Percentiles rank a stretch among this genome's conserved stretches.
Conservation (phyloP, 2,888 invertebrate species). For the Limenitis camilla region DNA sequence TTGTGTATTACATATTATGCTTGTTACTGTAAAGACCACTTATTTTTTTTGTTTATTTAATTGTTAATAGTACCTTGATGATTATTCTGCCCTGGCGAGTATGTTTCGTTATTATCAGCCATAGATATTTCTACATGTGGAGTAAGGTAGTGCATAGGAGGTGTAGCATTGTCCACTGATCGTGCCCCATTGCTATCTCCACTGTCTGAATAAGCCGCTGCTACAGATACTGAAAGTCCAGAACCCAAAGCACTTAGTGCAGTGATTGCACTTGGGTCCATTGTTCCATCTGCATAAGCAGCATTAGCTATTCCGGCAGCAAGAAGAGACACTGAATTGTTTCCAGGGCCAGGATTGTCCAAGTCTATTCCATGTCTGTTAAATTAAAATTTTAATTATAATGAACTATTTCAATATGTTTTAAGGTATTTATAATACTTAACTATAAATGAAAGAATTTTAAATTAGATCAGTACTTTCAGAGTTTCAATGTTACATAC, state of each 20-base stretch:
- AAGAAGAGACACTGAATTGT: slow-evolving; percentile 83
- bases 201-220: slow-evolving; percentile 87
- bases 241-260: slow-evolving; percentile 76
- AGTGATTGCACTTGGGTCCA: slow-evolving; percentile 65
- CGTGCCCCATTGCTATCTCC: slow-evolving; percentile 87
- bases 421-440: no score
- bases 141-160: slow-evolving; percentile 92
- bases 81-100: slow-evolving; percentile 71
- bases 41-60: no score
- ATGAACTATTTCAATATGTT: background rate
- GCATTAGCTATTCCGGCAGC: slow-evolving; percentile 78
- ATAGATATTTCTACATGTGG: slow-evolving; percentile 94
- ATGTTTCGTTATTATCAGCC: slow-evolving; percentile 85
- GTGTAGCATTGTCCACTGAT: slow-evolving; percentile 89
- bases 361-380: slow-evolving; percentile 89
- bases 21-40: no score
- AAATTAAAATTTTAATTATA: background rate
- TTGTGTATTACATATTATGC: no score
- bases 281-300: slow-evolving; percentile 72
- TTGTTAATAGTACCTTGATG: slow-evolving; percentile 41
- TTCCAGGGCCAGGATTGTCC: slow-evolving; percentile 90
- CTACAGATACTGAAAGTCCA: slow-evolving; percentile 78
- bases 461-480: no score
- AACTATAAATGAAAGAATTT: no score
- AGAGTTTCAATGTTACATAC: no score